Conservation (phyloP, 2,113 vertebrate genomes). For the Suricata suricatta region DNA sequence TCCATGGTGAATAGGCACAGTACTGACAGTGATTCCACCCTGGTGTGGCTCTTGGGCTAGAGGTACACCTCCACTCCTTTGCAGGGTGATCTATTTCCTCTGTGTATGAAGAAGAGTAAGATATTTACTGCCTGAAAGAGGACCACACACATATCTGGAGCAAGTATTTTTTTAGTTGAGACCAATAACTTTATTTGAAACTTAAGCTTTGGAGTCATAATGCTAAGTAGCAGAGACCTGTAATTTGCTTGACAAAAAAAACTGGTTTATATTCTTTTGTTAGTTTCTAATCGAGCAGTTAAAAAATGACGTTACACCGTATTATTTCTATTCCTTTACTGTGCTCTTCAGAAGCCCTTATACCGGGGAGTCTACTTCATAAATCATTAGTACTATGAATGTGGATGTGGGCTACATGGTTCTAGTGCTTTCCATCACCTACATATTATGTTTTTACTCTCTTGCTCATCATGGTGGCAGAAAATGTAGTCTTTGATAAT, state of each 20-base stretch:
- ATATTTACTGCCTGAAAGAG: neutral
- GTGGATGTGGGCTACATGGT: neutral
- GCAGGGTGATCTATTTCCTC: neutral
- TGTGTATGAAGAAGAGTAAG: neutral
- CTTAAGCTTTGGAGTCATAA: conserved; percentile 5
- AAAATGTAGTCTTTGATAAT: neutral
- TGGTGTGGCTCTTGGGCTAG: neutral
- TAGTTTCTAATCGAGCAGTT: conserved; percentile 1
- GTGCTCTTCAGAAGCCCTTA: neutral
- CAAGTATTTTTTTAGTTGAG: neutral
- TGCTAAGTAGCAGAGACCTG: neutral
- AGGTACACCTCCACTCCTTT: neutral
- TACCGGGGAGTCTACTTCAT: neutral
- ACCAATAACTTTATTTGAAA: conserved; percentile 17
- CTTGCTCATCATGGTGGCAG: neutral
- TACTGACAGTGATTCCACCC: neutral
- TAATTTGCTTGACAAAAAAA: conserved; percentile 20
- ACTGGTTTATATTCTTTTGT: neutral
- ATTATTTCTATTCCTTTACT: conserved; percentile 37
- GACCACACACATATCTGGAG: neutral
- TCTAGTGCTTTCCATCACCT: neutral
- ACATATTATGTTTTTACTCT: neutral
- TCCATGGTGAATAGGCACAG: neutral
- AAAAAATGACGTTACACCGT: neutral
- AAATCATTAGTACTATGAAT: neutral